Percentiles rank a stretch among this genome's conserved stretches.
Conservation (phyloP, 2,797 vertebrate species). For the Chrosomus eos region DNA sequence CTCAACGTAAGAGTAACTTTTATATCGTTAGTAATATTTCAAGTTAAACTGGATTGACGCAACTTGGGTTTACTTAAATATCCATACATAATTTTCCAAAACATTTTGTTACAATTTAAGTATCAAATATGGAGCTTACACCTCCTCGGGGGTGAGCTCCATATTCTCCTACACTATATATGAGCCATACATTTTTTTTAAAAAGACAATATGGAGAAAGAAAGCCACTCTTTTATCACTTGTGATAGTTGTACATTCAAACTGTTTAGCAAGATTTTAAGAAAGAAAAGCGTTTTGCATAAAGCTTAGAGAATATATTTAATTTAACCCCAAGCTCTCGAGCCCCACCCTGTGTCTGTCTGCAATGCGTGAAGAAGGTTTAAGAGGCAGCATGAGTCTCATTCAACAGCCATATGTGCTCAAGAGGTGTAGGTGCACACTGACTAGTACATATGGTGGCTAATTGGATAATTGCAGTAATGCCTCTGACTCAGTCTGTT, state of each 20-base stretch:
- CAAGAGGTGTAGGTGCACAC: constrained; percentile 33
- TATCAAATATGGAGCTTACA: too few relatives aligned
- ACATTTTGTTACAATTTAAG: neutral
- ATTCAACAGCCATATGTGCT: constrained; percentile 51
- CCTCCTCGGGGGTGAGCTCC: neutral
- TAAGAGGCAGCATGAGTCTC: constrained; percentile 34
- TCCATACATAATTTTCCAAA: neutral
- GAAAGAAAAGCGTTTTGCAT: neutral
- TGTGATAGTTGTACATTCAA: neutral
- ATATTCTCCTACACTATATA: neutral
- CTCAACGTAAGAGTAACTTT: neutral
- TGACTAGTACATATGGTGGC: constrained; percentile 45
- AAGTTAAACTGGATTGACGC: neutral
- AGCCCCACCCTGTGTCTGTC: constrained; percentile 42
- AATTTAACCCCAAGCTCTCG: constrained; percentile 36
- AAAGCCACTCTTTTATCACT: neutral
- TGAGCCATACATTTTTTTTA: neutral
- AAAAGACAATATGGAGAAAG: neutral
- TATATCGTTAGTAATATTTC: neutral
- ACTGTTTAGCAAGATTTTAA: neutral
- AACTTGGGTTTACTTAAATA: neutral
- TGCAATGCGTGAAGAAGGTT: constrained; percentile 32
- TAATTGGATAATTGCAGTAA: constrained; percentile 61
- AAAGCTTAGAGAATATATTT: constrained; percentile 17
- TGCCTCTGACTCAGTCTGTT: constrained; percentile 49